Evolutionary conservation across 2,888 invertebrate genomes (phyloP), one percentile per base, ranked within the genome.

Genomic region (Trissonchulus sp.): DNA sequence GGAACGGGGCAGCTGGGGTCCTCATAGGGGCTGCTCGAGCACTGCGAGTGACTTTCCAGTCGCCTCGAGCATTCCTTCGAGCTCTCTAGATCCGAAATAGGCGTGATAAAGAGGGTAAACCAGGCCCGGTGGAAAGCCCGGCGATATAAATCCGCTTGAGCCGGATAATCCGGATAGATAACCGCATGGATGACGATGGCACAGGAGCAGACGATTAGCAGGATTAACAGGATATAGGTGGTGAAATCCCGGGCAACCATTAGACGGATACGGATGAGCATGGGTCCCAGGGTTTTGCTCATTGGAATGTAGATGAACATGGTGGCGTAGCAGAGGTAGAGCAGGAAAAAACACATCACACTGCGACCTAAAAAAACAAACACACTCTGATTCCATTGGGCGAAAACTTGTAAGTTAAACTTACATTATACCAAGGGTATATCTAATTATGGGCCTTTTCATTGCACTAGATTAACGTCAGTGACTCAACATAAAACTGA

Each of bases 271-370:
- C 86, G 81, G 74, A 87, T 85, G 37, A 87, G 79, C 81, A 87
- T 83, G 0, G 86, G 87, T 35, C 87, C 87, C n/a, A 85, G 80
- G 1, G 85, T 85, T 0, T 84, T 84, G 73, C 84, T 84, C 75
- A 87, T 85, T 0, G 87, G 87, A 35, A 87, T 81, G 79, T 86
- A 87, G 48, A 85, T 84, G 75, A 84, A 84, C 48, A 87, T 82
- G 23, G 86, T 84, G 3, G 87, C 82, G 79, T 86, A 87, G 80
- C 85, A 87, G 80, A 86, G 86, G 80, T 86, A 87, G 31, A 87
- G 82, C 23, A 87, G 79, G 76, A 81, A 82, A 74, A 80, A 77
- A 1, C 82, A 78, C n/a, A 23, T 2, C 23, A 72, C 62, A 2
- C 62, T 33, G 15, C 72, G 72, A 18, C 72, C 72, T 15, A 72